Evolutionary conservation across 2,113 vertebrate species (phyloP), one percentile per base, ranked within the genome.

Genomic region (Trinectes maculatus): DNA sequence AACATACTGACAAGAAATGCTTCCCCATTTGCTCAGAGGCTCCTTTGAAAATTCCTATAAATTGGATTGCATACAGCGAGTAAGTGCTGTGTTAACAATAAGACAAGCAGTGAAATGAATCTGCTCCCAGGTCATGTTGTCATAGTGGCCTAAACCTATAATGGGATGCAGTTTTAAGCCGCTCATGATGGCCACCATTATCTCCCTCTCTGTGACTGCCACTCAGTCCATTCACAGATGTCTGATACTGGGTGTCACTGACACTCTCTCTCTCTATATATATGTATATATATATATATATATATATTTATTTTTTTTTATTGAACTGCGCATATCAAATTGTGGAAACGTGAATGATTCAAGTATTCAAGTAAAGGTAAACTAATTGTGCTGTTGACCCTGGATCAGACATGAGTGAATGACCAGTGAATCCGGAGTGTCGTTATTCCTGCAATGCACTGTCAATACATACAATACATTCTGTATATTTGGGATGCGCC

Each of bases 211-310:
- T 74, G 19, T 79, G 52, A 28, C 77, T n/a, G 52, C 53, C 51
- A 40, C 54, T 53, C 19, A 66, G 78, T 67, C 61, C 60, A 46
- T 65, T 91, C 74, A 84, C 81, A 68, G 43, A 82, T 61, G 65
- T 77, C 68, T 85, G 73, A 84, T 56, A 18, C 37, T 25, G 40
- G 44, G 22, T 40, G 76, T 77, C 39, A 60, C 63, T 59, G 52
- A 60, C 19, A 65, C n/a, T n/a, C n/a, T n/a, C n/a, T n/a, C n/a
- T n/a, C n/a, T n/a, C n/a, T n/a, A n/a, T n/a, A n/a, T n/a, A n/a
- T n/a, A n/a, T n/a, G n/a, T n/a, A n/a, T n/a, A n/a, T n/a, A n/a
- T n/a, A n/a, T n/a, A n/a, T n/a, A n/a, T n/a, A n/a, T n/a, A n/a
- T n/a, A n/a, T n/a, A n/a, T n/a, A n/a, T n/a, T n/a, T n/a, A n/a